These are phyloP conservation scores for Hippocampus zosterae DNA, from an alignment of 2,113 vertebrate genomes.

Conservation along the genomic window DNA sequence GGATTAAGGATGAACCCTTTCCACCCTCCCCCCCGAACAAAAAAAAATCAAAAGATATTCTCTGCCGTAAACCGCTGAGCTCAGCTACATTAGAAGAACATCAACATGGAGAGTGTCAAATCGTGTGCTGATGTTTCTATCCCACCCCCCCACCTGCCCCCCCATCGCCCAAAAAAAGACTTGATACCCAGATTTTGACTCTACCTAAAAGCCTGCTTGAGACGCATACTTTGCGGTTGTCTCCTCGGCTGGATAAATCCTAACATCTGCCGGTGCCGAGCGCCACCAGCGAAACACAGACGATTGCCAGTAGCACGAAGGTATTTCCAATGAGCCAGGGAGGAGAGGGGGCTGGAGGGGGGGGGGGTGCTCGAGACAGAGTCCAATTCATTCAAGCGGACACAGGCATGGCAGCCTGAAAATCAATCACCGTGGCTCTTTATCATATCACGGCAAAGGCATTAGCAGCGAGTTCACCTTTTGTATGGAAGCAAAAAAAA, in stretches of 20 bases:
- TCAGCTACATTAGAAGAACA: constrained; percentile 34
- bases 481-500: background rate
- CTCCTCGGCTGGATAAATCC: constrained; percentile 27
- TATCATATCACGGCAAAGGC: constrained; percentile 40
- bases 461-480: constrained; percentile 32
- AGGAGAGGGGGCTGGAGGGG: background rate
- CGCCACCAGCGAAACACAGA: constrained; percentile 28
- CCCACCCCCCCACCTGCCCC: too few relatives aligned
- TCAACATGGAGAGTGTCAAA: constrained; percentile 13
- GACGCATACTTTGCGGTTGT: constrained; percentile 38
- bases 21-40: constrained; percentile 6
- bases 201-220: constrained; percentile 12
- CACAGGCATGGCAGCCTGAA: constrained; percentile 24
- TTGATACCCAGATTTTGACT: constrained; percentile 12
- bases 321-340: constrained; percentile 31
- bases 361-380: constrained; percentile 19
- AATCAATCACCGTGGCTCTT: constrained; percentile 54
- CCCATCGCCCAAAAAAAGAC: constrained; percentile 3
- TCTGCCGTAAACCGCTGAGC: constrained; percentile 49
- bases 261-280: constrained; percentile 39
- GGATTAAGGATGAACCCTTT: constrained; percentile 34
- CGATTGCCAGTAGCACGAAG: constrained; percentile 28
- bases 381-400: constrained; percentile 35
- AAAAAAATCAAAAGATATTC: constrained; percentile 46
- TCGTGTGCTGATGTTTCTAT: background rate